Conservation (phyloP, 2,113 vertebrate genomes). For the Numenius arquata region DNA sequence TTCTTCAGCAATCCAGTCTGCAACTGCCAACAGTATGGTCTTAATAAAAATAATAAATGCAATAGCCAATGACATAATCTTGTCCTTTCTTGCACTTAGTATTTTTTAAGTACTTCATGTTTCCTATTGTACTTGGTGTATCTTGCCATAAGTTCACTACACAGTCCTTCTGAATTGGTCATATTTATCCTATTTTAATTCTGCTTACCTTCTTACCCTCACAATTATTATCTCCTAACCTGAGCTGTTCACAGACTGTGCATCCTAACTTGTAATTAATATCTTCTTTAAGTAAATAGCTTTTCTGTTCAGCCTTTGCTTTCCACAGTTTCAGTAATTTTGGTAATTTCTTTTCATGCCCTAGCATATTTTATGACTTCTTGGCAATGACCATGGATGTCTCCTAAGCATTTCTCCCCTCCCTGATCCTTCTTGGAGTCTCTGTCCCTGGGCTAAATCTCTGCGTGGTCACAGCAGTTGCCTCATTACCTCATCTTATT, state of each 20-base stretch:
- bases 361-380: constrained; percentile 29
- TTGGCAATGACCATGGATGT: neutral
- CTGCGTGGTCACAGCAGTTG: neutral
- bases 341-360: constrained; percentile 15
- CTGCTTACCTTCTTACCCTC: neutral
- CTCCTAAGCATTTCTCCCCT: neutral
- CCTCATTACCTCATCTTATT: constrained; percentile 20
- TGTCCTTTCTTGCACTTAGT: neutral
- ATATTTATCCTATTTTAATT: neutral
- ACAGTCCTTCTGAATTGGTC: neutral
- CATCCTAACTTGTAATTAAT: constrained; percentile 12
- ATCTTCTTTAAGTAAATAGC: neutral
- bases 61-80: neutral
- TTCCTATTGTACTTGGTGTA: neutral
- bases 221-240: neutral
- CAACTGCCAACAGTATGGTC: neutral
- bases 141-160: neutral
- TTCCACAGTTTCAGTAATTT: neutral
- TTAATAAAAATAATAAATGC: neutral
- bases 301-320: neutral
- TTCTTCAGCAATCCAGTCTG: neutral
- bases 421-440: neutral
- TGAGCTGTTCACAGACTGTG: neutral
- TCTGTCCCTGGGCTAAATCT: constrained; percentile 6
- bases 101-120: neutral